A percentile compares a stretch with the other conserved stretches of the same genome.
Evolutionary conservation across 2,888 invertebrate genomes (phyloP).

Genomic region (Coelopa pilipes): DNA sequence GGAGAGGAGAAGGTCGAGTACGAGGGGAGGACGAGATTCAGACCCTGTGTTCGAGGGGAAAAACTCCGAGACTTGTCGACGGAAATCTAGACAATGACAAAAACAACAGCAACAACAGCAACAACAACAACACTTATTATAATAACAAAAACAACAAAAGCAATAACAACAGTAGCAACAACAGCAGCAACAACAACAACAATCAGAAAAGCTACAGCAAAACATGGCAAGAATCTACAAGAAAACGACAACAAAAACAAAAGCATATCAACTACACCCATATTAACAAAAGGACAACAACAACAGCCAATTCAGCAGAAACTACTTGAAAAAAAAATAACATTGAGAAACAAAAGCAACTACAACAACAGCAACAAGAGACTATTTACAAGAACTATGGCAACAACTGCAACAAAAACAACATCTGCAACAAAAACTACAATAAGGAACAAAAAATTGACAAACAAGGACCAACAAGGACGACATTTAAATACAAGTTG

Average conservation of each 20-base stretch:
- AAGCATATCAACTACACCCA: too few species aligned
- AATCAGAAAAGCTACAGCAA: not conserved
- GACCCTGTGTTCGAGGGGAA: not conserved
- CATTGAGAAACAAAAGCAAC: not conserved
- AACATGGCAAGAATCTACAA: too few species aligned
- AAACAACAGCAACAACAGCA: conserved; percentile 1
- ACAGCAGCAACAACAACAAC: conserved; percentile 10
- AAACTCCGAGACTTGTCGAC: conserved; percentile 1
- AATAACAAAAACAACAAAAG: not conserved
- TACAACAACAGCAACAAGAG: not conserved
- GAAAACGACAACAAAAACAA: too few species aligned
- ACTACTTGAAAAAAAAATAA: too few species aligned
- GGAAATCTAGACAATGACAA: conserved; percentile 3
- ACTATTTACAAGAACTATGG: not conserved
- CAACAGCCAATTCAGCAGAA: too few species aligned
- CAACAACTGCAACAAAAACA: conserved; percentile 6
- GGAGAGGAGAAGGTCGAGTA: too few species aligned
- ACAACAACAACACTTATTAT: conserved; percentile 12
- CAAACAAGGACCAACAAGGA: conserved; percentile 13
- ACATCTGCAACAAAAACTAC: not conserved
- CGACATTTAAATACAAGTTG: conserved; percentile 32
- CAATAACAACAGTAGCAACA: too few species aligned
- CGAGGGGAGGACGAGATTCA: too few species aligned
- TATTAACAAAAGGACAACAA: too few species aligned
- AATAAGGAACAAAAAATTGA: too few species aligned